Percentiles rank a stretch among this genome's conserved stretches.
These are phyloP conservation scores for Parasteatoda lunata DNA, from an alignment of 2,888 invertebrate genomes.

Conservation along the genomic window DNA sequence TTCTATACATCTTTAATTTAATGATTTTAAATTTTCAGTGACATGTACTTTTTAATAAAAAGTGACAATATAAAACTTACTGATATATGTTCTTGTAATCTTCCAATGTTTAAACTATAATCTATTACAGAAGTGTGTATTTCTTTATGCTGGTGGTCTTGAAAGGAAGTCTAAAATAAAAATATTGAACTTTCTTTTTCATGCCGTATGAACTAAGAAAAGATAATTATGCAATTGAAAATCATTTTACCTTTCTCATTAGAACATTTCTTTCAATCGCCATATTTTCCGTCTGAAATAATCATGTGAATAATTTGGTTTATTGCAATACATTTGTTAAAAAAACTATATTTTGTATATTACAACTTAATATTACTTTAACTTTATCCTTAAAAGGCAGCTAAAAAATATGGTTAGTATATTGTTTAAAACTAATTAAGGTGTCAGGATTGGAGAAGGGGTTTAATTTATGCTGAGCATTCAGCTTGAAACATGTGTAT, in stretches of 20 bases:
- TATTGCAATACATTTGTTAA: too few relatives aligned
- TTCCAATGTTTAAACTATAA: conserved; percentile 53
- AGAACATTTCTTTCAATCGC: conserved; percentile 48
- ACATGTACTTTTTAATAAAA: too few relatives aligned
- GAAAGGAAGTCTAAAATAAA: conserved; percentile 35
- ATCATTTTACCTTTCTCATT: conserved; percentile 26
- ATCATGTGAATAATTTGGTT: background rate
- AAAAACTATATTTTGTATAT: too few relatives aligned
- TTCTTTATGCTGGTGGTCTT: conserved; percentile 52
- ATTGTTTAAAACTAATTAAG: too few relatives aligned
- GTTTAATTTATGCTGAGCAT: too few relatives aligned
- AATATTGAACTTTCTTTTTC: background rate
- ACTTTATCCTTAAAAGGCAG: too few relatives aligned
- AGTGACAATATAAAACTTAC: conserved; percentile 4
- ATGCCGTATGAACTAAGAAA: background rate
- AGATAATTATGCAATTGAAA: background rate
- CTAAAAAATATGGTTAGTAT: too few relatives aligned
- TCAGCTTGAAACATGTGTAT: too few relatives aligned
- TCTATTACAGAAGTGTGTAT: conserved; percentile 43
- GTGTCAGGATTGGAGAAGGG: too few relatives aligned
- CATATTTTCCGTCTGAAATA: conserved; percentile 48
- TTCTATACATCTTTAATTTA: too few relatives aligned
- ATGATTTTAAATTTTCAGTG: too few relatives aligned
- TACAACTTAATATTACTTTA: too few relatives aligned
- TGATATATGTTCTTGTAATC: conserved; percentile 55